These are phyloP conservation scores for Tichodroma muraria DNA, from an alignment of 2,113 vertebrate species.

Conservation along the genomic window DNA sequence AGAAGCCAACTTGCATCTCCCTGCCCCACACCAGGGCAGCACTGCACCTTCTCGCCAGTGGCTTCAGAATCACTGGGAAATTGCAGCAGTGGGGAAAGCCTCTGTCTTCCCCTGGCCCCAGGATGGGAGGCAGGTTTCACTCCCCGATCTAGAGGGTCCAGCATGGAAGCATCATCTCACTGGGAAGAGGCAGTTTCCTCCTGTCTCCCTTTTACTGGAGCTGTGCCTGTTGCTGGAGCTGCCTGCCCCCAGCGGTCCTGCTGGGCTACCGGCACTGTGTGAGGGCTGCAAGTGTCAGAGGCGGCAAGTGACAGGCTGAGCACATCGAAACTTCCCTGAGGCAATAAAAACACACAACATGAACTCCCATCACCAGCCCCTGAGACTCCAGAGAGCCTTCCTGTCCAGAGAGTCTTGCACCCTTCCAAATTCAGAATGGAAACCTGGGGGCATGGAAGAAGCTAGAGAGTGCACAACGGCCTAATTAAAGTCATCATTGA, in stretches of 20 bases:
- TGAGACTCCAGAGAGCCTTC: neutral
- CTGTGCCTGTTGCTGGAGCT: neutral
- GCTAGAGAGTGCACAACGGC: neutral
- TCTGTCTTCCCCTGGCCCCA: neutral
- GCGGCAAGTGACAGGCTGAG: rapidly evolving
- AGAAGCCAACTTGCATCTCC: neutral
- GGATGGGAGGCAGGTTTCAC: neutral
- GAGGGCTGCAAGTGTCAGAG: neutral
- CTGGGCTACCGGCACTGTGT: neutral
- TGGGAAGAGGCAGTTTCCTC: neutral
- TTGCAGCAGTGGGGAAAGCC: neutral
- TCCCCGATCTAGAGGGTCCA: neutral
- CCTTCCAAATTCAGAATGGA: neutral
- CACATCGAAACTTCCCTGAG: neutral
- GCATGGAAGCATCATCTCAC: neutral
- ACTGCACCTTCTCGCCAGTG: neutral
- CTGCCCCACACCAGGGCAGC: neutral
- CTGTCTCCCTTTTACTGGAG: neutral
- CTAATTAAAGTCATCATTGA: neutral
- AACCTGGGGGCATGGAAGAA: neutral
- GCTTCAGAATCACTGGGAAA: neutral
- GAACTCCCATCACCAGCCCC: neutral
- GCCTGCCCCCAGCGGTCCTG: neutral
- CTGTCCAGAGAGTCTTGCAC: rapidly evolving
- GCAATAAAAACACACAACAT: neutral